These are phyloP conservation scores for Takifugu bimaculatus DNA, from an alignment of 2,113 vertebrate species.

Conservation along the genomic window DNA sequence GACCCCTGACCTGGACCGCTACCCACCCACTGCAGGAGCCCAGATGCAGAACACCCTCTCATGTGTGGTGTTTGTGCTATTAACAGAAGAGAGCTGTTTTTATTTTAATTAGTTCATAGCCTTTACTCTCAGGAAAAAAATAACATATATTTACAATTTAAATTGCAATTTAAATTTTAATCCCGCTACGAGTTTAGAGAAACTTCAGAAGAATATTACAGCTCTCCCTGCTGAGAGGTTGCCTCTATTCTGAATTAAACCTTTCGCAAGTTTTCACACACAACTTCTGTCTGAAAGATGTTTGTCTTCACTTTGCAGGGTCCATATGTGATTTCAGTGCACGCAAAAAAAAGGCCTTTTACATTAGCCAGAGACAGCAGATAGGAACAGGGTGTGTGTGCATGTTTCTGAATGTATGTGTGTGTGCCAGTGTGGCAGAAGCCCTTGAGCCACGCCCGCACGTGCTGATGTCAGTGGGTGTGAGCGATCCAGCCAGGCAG, in stretches of 20 bases:
- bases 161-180: slow-evolving; percentile 1
- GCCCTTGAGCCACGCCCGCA: slow-evolving; percentile 64
- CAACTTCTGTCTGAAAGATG: slow-evolving; percentile 40
- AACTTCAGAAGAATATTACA: neutral
- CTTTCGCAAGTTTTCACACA: neutral
- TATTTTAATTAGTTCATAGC: slow-evolving; percentile 3
- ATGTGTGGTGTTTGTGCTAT: neutral
- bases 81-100: slow-evolving; percentile 2
- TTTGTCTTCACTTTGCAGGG: slow-evolving; percentile 42
- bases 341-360: slow-evolving; percentile 47
- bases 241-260: neutral
- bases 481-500: slow-evolving; percentile 51
- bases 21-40: neutral
- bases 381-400: slow-evolving; percentile 43
- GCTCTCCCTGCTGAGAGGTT: neutral
- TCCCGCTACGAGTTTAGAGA: slow-evolving; percentile 1
- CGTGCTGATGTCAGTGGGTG: slow-evolving; percentile 47
- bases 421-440: slow-evolving; percentile 51
- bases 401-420: slow-evolving; percentile 37
- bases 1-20: neutral
- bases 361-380: slow-evolving; percentile 42
- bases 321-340: slow-evolving; percentile 37
- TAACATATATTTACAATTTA: neutral
- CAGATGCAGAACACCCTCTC: neutral
- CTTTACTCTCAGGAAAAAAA: slow-evolving; percentile 39